Base-by-base conservation (phyloP, 2,888 invertebrate species). In the Psylliodes chrysocephalus region DNA sequence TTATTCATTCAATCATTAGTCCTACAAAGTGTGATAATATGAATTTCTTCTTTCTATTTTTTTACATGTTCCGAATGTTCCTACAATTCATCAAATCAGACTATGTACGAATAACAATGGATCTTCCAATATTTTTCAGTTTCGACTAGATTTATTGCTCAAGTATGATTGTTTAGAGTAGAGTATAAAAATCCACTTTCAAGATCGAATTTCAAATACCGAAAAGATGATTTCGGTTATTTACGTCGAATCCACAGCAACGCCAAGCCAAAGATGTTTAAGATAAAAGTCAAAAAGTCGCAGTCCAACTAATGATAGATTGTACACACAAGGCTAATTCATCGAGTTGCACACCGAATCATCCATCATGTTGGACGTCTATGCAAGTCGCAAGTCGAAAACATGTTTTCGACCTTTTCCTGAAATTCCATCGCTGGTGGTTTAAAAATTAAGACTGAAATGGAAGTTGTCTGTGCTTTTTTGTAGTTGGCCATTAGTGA, bases 231-330 rank as follows among this genome's bases (percentile, higher is more conserved):
- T 22, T 4, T n/a, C n/a, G 22, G 22, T 30, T 30, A 30, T 35
- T 14, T 35, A 35, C 35, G 14, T 12, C 14, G 12, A n/a, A 35
- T 14, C 2, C n/a, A 4, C 14, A 14, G 12, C 35, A 1, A n/a
- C 2, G 22, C 2, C n/a, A 4, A 2, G 35, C 35, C 35, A 1
- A n/a, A 19, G 22, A 22, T 22, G 14, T 46, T 46, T 46, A 4
- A 46, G 46, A 46, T 46, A 46, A 46, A 46, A 56, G 44, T 44
- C 25, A 30, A 44, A 63, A 35, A 22, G 35, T 35, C 51, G 33
- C 57, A 57, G 40, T 30, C 56, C 33, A 66, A 59, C 67, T 71
- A 66, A 70, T 68, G 69, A 72, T 76, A 75, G 72, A 76, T 76
- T 72, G 71, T 70, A 64, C 71, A 63, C 67, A 70, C 70, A 59